Conservation (phyloP, 1,140 invertebrate genomes). For the Limonius californicus region DNA sequence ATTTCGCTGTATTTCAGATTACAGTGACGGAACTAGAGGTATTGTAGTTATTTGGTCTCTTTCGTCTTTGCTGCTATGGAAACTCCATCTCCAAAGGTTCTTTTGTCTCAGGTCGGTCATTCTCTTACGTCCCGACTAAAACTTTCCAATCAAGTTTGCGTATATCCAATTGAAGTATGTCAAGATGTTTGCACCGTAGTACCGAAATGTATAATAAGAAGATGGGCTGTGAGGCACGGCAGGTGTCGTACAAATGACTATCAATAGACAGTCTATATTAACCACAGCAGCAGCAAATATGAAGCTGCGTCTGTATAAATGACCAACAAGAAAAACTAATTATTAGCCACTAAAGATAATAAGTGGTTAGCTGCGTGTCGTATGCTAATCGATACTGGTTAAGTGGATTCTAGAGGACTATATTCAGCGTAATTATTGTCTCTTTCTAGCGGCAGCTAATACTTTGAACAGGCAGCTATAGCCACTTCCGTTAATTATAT, state of each 20-base stretch:
- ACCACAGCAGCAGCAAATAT: not conserved
- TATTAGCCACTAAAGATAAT: not conserved
- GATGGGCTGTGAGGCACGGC: not conserved
- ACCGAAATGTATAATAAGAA: not conserved
- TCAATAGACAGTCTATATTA: not conserved
- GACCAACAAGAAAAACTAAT: slow-evolving; percentile 1
- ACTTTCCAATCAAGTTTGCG: too few relatives aligned
- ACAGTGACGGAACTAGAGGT: too few relatives aligned
- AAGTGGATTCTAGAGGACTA: not conserved
- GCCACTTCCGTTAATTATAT: too few relatives aligned
- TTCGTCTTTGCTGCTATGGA: too few relatives aligned
- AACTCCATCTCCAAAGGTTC: too few relatives aligned
- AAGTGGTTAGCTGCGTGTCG: not conserved
- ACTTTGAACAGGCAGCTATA: not conserved
- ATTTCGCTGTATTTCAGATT: too few relatives aligned
- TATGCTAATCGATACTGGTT: slow-evolving; percentile 3
- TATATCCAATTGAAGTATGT: not conserved
- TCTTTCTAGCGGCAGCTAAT: not conserved
- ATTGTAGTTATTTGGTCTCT: too few relatives aligned
- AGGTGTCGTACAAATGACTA: not conserved
- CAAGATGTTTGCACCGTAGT: not conserved
- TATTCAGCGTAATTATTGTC: not conserved
- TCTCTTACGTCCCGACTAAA: too few relatives aligned
- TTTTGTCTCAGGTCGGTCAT: too few relatives aligned
- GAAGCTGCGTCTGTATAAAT: not conserved